phyloP scores from a whole-genome alignment of 64 coral and sea anemone genomes.

The Orbicella faveolata region DNA sequence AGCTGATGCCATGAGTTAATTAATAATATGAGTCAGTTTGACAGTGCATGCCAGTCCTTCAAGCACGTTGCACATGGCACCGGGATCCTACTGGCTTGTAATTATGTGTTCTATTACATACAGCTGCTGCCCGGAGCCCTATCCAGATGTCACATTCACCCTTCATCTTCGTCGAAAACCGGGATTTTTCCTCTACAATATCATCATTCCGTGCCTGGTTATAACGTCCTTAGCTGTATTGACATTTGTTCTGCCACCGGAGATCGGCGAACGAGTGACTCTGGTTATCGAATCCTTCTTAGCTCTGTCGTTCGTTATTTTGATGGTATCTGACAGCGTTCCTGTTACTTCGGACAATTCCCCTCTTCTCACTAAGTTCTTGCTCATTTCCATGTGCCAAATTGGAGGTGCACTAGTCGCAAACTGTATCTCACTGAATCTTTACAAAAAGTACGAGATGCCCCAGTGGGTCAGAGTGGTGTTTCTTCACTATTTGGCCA shows the following conservation, averaged over 20 bases:
- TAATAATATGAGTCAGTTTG: neutral
- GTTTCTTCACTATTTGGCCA: slow-evolving; percentile 86
- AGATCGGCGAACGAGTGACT: slow-evolving; percentile 90
- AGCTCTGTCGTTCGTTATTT: slow-evolving; percentile 85
- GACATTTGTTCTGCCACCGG: slow-evolving; percentile 92
- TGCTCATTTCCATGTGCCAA: slow-evolving; percentile 90
- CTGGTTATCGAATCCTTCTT: slow-evolving; percentile 90
- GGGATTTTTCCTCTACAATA: slow-evolving; percentile 94
- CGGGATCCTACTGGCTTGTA: slow-evolving; percentile 42
- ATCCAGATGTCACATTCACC: slow-evolving; percentile 88
- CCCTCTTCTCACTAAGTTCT: slow-evolving; percentile 78
- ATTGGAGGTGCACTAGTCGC: slow-evolving; percentile 78
- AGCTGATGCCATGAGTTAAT: neutral
- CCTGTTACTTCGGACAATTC: slow-evolving; percentile 82
- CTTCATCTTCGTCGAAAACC: slow-evolving; percentile 88
- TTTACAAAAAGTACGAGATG: slow-evolving; percentile 70
- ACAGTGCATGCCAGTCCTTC: neutral
- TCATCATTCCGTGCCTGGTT: slow-evolving; percentile 94
- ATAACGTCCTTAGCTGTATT: slow-evolving; percentile 81
- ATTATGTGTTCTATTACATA: slow-evolving; percentile 67
- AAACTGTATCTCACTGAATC: slow-evolving; percentile 86
- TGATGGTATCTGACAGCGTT: slow-evolving; percentile 89
- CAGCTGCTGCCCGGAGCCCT: slow-evolving; percentile 95
- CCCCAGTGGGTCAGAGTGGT: slow-evolving; percentile 84
- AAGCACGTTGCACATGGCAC: slow-evolving; percentile 23